phyloP scores from a whole-genome alignment of 2,113 vertebrate species.

The Albula goreensis region DNA sequence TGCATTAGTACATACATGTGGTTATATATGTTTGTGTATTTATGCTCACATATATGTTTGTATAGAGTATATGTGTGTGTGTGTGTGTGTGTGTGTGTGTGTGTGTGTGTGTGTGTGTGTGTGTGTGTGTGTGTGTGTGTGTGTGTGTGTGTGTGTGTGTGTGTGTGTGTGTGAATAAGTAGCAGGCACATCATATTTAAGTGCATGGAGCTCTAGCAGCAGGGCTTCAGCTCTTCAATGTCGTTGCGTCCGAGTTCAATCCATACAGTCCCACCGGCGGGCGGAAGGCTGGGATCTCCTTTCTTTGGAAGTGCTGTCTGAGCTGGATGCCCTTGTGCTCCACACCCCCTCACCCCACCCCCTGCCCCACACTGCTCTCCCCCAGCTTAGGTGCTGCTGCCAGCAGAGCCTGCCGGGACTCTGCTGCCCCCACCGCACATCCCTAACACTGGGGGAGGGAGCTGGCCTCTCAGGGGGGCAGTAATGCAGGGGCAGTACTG shows the following conservation, averaged over 20 bases:
- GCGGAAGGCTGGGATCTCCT: slow-evolving; percentile 18
- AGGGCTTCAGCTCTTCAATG: slow-evolving; percentile 6
- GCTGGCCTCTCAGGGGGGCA: neutral
- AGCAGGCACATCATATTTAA: slow-evolving; percentile 27
- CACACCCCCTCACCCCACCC: neutral
- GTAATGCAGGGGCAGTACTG: no score
- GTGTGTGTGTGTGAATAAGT: slow-evolving; percentile 21
- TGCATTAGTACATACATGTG: no score
- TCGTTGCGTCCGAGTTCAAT: slow-evolving; percentile 10
- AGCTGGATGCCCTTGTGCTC: slow-evolving; percentile 14
- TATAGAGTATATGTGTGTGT: no score
- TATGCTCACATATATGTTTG: no score
- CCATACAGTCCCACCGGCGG: neutral
- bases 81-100: no score
- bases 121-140: slow-evolving; percentile 18
- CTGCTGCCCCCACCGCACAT: neutral
- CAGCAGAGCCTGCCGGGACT: slow-evolving; percentile 11
- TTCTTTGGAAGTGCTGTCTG: slow-evolving; percentile 10
- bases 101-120: slow-evolving; percentile 43
- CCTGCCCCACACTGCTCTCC: neutral
- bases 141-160: slow-evolving; percentile 42
- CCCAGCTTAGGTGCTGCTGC: neutral
- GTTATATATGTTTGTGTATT: no score
- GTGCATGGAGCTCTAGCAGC: slow-evolving; percentile 31
- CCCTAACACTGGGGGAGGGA: no score